These are phyloP conservation scores for Tapera naevia DNA, from an alignment of 2,797 vertebrate genomes.

Conservation along the genomic window DNA sequence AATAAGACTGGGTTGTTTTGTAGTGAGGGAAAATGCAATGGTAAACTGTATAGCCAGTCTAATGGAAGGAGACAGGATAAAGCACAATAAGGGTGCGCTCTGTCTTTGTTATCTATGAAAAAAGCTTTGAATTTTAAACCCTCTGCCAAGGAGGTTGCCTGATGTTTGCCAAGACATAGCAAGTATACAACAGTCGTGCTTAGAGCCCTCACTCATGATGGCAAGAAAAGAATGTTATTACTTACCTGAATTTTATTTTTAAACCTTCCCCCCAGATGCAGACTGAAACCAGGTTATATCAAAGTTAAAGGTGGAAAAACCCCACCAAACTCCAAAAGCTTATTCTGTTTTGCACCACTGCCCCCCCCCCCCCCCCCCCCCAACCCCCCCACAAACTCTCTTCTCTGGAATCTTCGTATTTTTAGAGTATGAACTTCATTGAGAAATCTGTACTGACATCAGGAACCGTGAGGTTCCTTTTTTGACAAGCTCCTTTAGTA, in stretches of 20 bases:
- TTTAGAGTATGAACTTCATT: neutral
- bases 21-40: neutral
- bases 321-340: fast-evolving
- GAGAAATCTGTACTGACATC: neutral
- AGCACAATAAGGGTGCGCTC: neutral
- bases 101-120: neutral
- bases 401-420: neutral
- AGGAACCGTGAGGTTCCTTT: neutral
- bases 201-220: neutral
- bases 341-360: neutral
- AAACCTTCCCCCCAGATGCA: neutral
- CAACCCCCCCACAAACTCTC: neutral
- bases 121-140: neutral
- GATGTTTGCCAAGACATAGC: neutral
- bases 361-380: no score
- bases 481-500: neutral
- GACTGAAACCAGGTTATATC: neutral
- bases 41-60: neutral
- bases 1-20: neutral
- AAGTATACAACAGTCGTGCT: neutral
- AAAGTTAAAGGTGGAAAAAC: neutral
- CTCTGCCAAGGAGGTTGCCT: neutral
- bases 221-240: neutral
- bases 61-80: neutral
- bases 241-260: neutral